These are phyloP conservation scores for Microplitis manilae DNA, from an alignment of 2,888 invertebrate species.

Conservation along the genomic window DNA sequence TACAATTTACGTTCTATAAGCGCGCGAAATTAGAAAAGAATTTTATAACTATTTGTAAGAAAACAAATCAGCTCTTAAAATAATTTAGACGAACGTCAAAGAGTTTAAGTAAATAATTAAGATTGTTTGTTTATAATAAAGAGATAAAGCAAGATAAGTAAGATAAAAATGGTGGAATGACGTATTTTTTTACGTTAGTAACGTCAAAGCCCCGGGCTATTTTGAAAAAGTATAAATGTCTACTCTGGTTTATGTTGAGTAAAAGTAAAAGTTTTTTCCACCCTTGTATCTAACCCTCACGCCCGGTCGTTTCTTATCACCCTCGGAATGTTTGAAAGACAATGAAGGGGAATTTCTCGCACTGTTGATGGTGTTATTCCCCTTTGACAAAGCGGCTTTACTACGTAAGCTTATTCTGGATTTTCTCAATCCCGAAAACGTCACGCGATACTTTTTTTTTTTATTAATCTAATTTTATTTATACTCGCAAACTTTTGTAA, in stretches of 20 bases:
- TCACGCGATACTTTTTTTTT: slow-evolving; percentile 8
- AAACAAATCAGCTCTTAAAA: not conserved
- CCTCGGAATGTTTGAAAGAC: slow-evolving; percentile 26
- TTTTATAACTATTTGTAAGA: too few relatives aligned
- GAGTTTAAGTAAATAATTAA: not conserved
- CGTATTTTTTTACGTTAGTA: not conserved
- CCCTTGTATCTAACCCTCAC: slow-evolving; percentile 28
- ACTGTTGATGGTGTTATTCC: slow-evolving; percentile 41
- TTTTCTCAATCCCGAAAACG: slow-evolving; percentile 22
- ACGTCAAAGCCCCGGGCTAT: not conserved
- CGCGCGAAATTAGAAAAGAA: too few relatives aligned
- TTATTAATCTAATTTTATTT: not conserved
- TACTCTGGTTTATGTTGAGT: slow-evolving; percentile 2
- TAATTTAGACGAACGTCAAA: not conserved
- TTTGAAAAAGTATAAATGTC: not conserved
- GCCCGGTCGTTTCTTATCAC: slow-evolving; percentile 42
- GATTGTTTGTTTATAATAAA: not conserved
- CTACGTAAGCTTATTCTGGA: slow-evolving; percentile 24
- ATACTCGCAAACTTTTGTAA: not conserved
- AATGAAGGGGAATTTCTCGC: slow-evolving; percentile 34
- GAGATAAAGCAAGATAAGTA: not conserved
- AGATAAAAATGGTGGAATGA: not conserved
- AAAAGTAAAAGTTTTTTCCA: slow-evolving; percentile 14
- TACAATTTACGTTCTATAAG: too few relatives aligned
- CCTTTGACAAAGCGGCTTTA: slow-evolving; percentile 48